Evolutionary conservation across 2,888 invertebrate genomes (phyloP).

Genomic region (Pherbina coryleti): DNA sequence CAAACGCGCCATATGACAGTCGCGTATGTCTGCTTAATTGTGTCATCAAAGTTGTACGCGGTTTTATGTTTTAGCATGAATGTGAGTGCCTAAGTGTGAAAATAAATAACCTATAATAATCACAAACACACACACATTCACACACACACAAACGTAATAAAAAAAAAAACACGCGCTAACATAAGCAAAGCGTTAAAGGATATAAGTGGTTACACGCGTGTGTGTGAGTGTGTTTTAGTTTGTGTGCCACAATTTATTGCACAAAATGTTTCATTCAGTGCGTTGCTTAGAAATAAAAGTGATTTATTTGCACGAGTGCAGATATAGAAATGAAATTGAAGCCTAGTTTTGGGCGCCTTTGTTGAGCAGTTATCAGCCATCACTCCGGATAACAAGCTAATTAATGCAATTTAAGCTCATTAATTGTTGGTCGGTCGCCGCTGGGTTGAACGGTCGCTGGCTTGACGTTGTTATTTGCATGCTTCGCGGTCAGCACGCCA

Average conservation of each 20-base stretch:
- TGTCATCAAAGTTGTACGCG: not conserved
- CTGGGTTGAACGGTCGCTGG: not conserved
- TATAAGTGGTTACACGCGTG: too few relatives aligned
- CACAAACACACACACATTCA: not conserved
- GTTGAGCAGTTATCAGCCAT: not conserved
- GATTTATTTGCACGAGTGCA: constrained; percentile 18
- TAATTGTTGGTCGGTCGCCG: not conserved
- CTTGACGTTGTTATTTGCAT: constrained; percentile 3
- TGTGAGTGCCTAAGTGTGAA: not conserved
- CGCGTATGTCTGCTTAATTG: not conserved
- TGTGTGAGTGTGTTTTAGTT: too few relatives aligned
- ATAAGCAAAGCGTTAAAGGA: not conserved
- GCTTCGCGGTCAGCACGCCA: constrained; percentile 18
- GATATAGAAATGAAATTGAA: not conserved
- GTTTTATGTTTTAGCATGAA: not conserved
- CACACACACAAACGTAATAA: too few relatives aligned
- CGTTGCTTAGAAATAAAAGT: not conserved
- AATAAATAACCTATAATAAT: not conserved
- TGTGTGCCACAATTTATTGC: not conserved
- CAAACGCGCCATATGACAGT: not conserved
- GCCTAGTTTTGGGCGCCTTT: constrained; percentile 5
- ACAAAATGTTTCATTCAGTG: not conserved
- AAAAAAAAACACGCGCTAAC: not conserved
- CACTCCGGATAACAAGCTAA: not conserved
- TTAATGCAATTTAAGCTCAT: constrained; percentile 25